Evolutionary conservation across 2,113 vertebrate species (phyloP), one percentile per base, ranked within the genome.

Genomic region (Acrocephalus arundinaceus): DNA sequence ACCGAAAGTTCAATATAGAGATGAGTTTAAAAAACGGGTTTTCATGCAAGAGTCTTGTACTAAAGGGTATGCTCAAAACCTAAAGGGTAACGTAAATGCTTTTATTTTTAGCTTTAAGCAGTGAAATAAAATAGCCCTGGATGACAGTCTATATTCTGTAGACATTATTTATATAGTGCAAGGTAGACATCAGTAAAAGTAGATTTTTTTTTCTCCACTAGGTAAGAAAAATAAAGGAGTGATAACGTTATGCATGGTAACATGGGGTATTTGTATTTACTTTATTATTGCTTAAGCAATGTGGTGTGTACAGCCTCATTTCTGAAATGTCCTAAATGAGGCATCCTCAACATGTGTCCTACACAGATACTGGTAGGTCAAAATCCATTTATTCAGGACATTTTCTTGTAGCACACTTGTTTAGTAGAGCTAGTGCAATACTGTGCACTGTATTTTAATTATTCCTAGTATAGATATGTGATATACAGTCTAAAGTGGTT

Each of bases 21-120:
- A 74, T 84, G 80, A 30, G 30, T 48, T 48, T 73, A 78, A 80
- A 72, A 30, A 7, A 33, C 51, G 6, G 4, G 43, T 68, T 95
- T 94, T 77, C 70, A 43, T 77, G 51, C 19, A 39, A 80, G 35
- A 37, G 45, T 89, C 81, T 79, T 28, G 58, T 67, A 63, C 52
- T 83, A 71, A 95, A 89, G 7, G 14, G 13, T 58, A 23, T 71
- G 58, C 27, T 75, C 7, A n/a, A 73, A 93, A 35, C 51, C 33
- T 77, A 75, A 96, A 93, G 28, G 31, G 9, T 49, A 35, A 82
- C 19, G 68, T 73, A 87, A 80, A 52, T 96, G 6, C 19, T 48
- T 94, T 84, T 85, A 65, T 73, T 94, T 94, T 89, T 91, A 92
- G 27, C n/a, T 85, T 67, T 89, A 80, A 68, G 35, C 49, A 51